phyloP scores from a whole-genome alignment of 2,113 vertebrate species.

The Podocnemis expansa region DNA sequence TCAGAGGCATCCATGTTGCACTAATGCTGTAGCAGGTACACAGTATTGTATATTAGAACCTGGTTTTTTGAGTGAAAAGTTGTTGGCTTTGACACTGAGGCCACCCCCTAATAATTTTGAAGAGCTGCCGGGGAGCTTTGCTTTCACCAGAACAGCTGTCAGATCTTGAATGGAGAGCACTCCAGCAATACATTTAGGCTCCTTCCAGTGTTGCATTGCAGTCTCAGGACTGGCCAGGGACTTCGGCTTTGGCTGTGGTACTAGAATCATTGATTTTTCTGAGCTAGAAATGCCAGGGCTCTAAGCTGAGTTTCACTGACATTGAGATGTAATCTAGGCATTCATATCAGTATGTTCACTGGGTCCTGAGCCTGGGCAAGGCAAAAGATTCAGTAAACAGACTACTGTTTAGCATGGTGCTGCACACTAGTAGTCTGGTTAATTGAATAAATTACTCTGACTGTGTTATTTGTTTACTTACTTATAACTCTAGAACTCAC shows the following conservation, averaged over 20 bases:
- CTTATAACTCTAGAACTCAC: not conserved
- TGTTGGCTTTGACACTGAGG: not conserved
- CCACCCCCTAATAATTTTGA: not conserved
- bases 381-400: slow-evolving; percentile 19
- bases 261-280: slow-evolving; percentile 52
- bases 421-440: slow-evolving; percentile 15
- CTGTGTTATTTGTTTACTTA: slow-evolving; percentile 22
- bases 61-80: not conserved
- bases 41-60: not conserved
- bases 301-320: slow-evolving; percentile 36
- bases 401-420: slow-evolving; percentile 10
- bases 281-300: slow-evolving; percentile 16
- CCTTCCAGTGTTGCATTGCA: not conserved
- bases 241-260: not conserved
- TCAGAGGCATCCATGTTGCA: not conserved
- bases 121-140: rapidly evolving
- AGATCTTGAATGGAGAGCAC: not conserved
- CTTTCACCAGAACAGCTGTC: not conserved
- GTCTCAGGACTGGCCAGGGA: not conserved
- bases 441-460: not conserved
- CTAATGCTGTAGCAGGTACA: not conserved
- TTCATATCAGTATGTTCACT: not conserved
- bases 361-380: not conserved
- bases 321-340: slow-evolving; percentile 11
- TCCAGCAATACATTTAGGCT: not conserved